A percentile compares a stretch with the other conserved stretches of the same genome.
Conservation (phyloP, 30 jellyfish, hydroid and myxozoan species). For the Aurelia coerulea region DNA sequence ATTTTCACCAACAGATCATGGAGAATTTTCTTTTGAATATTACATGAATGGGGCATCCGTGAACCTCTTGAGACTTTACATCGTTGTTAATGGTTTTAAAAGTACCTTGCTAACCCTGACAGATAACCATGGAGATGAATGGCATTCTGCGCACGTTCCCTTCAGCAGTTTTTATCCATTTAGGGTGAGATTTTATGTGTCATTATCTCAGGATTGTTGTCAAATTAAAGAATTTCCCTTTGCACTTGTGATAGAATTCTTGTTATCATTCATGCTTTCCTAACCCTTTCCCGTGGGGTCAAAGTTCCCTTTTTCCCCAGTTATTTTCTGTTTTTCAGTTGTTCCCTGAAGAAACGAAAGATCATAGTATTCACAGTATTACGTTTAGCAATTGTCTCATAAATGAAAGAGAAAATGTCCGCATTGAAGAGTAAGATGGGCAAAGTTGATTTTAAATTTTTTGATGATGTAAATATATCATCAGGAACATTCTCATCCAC, state of each 20-base stretch:
- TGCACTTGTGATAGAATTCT: neutral
- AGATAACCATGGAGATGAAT: conserved; percentile 13
- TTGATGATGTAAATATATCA: no score
- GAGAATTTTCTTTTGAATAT: conserved; percentile 3
- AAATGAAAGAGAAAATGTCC: no score
- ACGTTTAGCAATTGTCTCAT: no score
- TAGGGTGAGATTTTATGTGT: conserved; percentile 14
- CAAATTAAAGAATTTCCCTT: neutral
- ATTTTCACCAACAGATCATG: conserved; percentile 39
- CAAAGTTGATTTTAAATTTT: no score
- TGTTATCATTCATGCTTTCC: neutral
- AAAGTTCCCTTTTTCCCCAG: no score
- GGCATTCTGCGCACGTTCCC: neutral
- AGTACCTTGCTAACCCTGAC: neutral
- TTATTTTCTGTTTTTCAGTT: no score
- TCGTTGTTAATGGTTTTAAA: conserved; percentile 15
- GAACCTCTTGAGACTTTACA: conserved; percentile 15
- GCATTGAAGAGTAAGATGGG: no score
- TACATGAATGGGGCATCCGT: conserved; percentile 31
- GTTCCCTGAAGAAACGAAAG: no score
- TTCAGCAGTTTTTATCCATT: conserved; percentile 13
- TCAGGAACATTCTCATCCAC: no score
- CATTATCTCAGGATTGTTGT: neutral
- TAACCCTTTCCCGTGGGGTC: no score
- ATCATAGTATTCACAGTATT: no score